A percentile compares a stretch with the other conserved stretches of the same genome.
phyloP scores from a whole-genome alignment of 2,797 vertebrate genomes.

The Thalassophryne amazonica region DNA sequence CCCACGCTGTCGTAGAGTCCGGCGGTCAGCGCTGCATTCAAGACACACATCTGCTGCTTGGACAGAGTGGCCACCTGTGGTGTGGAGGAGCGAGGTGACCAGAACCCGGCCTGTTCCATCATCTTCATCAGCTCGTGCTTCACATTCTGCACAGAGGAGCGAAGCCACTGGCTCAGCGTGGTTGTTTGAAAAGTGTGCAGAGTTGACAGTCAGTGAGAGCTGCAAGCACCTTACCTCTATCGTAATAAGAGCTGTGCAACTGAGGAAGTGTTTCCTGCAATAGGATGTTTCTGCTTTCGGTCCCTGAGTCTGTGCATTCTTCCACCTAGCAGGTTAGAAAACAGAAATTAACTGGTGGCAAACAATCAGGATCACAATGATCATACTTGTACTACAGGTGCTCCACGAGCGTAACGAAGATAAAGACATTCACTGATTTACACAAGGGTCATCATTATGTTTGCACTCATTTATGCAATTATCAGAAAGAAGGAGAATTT shows the following conservation, averaged over 20 bases:
- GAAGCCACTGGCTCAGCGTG: too few species aligned
- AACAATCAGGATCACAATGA: too few species aligned
- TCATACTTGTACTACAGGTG: too few species aligned
- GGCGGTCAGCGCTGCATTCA: slow-evolving; percentile 90
- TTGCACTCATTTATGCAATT: too few species aligned
- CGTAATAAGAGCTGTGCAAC: slow-evolving; percentile 88
- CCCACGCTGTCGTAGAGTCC: slow-evolving; percentile 94
- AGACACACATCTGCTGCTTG: slow-evolving; percentile 80
- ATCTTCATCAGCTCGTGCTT: slow-evolving; percentile 90
- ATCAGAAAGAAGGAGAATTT: too few species aligned
- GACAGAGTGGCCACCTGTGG: slow-evolving; percentile 54
- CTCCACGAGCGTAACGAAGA: too few species aligned
- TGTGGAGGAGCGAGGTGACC: slow-evolving; percentile 45
- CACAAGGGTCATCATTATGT: too few species aligned
- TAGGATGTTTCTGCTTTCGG: slow-evolving; percentile 83
- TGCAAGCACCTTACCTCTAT: slow-evolving; percentile 86
- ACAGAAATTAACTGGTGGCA: not conserved
- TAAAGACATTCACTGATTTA: too few species aligned
- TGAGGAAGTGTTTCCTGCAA: slow-evolving; percentile 91
- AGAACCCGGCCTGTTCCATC: slow-evolving; percentile 91
- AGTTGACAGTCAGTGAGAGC: too few species aligned
- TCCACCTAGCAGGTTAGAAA: slow-evolving; percentile 82
- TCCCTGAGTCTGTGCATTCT: slow-evolving; percentile 81
- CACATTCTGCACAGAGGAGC: slow-evolving; percentile 78
- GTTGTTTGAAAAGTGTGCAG: too few species aligned